Evolutionary conservation across 2,797 vertebrate genomes (phyloP).

Genomic region (Lutjanus campechanus): DNA sequence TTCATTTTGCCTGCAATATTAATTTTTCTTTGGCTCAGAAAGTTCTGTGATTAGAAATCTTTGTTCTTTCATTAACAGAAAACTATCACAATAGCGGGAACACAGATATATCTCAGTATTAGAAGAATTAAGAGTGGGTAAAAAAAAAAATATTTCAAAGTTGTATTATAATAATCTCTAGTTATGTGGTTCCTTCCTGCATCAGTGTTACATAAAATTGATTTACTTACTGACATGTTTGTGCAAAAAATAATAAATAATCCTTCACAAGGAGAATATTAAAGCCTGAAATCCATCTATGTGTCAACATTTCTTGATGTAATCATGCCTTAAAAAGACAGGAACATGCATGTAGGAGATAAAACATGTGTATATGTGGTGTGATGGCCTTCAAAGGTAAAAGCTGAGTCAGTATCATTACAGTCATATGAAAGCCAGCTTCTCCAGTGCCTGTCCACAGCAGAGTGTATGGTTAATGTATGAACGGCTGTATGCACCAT

Average conservation of each 20-base stretch:
- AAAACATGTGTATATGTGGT: neutral
- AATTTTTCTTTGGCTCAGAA: neutral
- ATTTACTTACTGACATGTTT: slow-evolving; percentile 11
- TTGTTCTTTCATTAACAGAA: neutral
- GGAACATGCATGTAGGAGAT: fast-evolving
- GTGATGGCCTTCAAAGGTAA: slow-evolving; percentile 13
- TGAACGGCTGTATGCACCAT: slow-evolving; percentile 46
- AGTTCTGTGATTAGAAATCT: neutral
- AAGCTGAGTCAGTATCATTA: slow-evolving; percentile 38
- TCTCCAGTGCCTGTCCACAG: slow-evolving; percentile 7
- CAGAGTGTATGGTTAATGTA: slow-evolving; percentile 62
- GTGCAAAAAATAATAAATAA: neutral
- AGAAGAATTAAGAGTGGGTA: too few relatives aligned
- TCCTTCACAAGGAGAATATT: neutral
- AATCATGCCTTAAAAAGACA: neutral
- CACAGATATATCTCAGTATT: neutral
- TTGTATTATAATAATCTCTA: neutral
- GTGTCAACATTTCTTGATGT: neutral
- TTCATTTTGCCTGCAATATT: neutral
- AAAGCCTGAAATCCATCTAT: neutral
- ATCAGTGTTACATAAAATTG: neutral
- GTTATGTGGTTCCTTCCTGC: neutral
- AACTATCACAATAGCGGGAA: neutral
- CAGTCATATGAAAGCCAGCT: slow-evolving; percentile 9
- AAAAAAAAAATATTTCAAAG: neutral